phyloP scores from a whole-genome alignment of 1,140 invertebrate genomes.

The Drosophila elegans region DNA sequence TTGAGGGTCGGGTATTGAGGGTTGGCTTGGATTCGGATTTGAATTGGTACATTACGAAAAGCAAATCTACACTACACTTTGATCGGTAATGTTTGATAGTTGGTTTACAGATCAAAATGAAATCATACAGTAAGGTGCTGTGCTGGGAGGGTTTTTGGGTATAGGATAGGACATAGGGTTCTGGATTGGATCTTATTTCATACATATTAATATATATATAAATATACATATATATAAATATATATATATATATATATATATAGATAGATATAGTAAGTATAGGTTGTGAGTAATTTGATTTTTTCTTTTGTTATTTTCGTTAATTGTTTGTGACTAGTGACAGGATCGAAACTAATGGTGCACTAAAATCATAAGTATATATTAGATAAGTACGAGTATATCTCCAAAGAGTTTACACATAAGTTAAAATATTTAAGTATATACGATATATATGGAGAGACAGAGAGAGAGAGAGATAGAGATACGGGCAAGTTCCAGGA shows the following conservation, averaged over 20 bases:
- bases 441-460: slow-evolving; percentile 20
- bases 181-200: neutral
- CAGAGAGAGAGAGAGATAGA: slow-evolving; percentile 15
- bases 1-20: neutral
- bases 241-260: slow-evolving; percentile 16
- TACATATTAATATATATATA: slow-evolving; percentile 28
- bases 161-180: neutral
- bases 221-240: slow-evolving; percentile 20
- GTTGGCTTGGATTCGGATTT: neutral
- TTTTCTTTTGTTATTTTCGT: slow-evolving; percentile 47
- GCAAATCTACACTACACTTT: slow-evolving; percentile 40
- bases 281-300: slow-evolving; percentile 51
- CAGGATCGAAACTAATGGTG: slow-evolving; percentile 48
- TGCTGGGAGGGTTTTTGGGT: slow-evolving; percentile 22
- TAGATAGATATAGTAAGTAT: slow-evolving; percentile 28
- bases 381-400: slow-evolving; percentile 33
- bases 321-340: slow-evolving; percentile 47
- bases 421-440: slow-evolving; percentile 11
- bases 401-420: slow-evolving; percentile 25
- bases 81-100: slow-evolving; percentile 24
- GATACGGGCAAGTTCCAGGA: slow-evolving; percentile 12
- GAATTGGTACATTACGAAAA: slow-evolving; percentile 31
- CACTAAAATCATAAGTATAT: slow-evolving; percentile 51
- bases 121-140: slow-evolving; percentile 43
- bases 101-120: slow-evolving; percentile 29